Evolutionary conservation across 1,140 invertebrate genomes (phyloP).

Genomic region (Drosophila pectinifera): DNA sequence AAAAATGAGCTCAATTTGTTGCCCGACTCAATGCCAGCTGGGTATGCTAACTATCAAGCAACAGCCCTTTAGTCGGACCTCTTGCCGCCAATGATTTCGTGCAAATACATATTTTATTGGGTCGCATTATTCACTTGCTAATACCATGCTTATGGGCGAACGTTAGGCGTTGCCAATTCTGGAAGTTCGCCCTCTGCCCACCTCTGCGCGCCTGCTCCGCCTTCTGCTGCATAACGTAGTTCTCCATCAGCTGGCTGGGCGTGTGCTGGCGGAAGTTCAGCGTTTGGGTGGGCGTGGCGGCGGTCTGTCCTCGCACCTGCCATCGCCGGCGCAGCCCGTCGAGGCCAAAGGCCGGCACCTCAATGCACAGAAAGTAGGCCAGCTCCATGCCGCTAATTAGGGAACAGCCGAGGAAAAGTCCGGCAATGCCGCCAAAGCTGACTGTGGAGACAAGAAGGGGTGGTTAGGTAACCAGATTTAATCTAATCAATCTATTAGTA

Average conservation of each 20-base stretch:
- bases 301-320: slow-evolving; percentile 12
- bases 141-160: slow-evolving; percentile 67
- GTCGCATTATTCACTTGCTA: slow-evolving; percentile 67
- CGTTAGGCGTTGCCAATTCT: slow-evolving; percentile 63
- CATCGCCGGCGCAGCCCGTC: slow-evolving; percentile 49
- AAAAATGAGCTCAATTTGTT: slow-evolving; percentile 78
- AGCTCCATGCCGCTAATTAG: slow-evolving; percentile 90
- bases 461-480: not conserved
- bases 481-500: not conserved
- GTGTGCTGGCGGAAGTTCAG: slow-evolving; percentile 49
- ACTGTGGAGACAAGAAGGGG: slow-evolving; percentile 85
- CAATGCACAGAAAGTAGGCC: slow-evolving; percentile 89
- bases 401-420: slow-evolving; percentile 90
- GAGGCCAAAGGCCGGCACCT: slow-evolving; percentile 64
- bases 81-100: slow-evolving; percentile 35
- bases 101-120: slow-evolving; percentile 69
- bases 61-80: slow-evolving; percentile 25
- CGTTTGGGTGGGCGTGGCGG: slow-evolving; percentile 41
- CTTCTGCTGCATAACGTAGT: slow-evolving; percentile 67
- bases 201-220: slow-evolving; percentile 39
- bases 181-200: slow-evolving; percentile 42
- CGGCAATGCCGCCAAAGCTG: slow-evolving; percentile 90
- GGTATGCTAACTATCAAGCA: slow-evolving; percentile 22
- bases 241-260: slow-evolving; percentile 61
- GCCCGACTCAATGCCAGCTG: slow-evolving; percentile 50